A percentile compares a stretch with the other conserved stretches of the same genome.
Evolutionary conservation across 2,113 vertebrate genomes (phyloP).

Genomic region (Mastomys coucha): DNA sequence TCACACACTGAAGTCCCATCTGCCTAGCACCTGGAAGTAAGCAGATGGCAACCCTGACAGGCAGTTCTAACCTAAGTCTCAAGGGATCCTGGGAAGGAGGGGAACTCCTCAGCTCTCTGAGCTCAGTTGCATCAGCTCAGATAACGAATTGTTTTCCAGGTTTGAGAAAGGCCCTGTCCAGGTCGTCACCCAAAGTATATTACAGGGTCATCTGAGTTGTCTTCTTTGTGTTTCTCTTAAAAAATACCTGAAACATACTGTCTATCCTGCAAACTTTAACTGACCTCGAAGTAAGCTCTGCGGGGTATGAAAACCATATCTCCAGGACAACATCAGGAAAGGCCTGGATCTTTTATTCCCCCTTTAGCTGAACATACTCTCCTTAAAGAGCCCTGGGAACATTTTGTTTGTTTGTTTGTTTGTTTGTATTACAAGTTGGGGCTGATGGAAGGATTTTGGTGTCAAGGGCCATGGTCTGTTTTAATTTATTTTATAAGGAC

Average conservation of each 20-base stretch:
- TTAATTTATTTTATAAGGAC: conserved; percentile 50
- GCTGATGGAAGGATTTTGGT: background rate
- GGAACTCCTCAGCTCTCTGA: background rate
- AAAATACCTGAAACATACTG: background rate
- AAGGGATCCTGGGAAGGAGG: background rate
- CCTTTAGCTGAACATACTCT: background rate
- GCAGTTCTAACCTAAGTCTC: background rate
- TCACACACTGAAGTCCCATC: background rate
- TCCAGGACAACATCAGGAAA: background rate
- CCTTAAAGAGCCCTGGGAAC: background rate
- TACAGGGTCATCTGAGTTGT: background rate
- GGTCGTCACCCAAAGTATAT: background rate
- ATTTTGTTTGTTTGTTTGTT: too few relatives aligned
- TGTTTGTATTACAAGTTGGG: background rate
- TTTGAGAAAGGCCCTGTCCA: background rate
- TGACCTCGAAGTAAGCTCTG: background rate
- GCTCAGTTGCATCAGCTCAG: background rate
- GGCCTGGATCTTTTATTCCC: background rate
- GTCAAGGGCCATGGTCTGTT: background rate
- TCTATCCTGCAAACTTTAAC: background rate
- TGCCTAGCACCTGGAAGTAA: background rate
- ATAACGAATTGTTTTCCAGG: background rate
- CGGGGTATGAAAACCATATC: fast-evolving
- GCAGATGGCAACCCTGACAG: background rate
- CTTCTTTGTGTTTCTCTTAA: background rate